These are phyloP conservation scores for Nipponia nippon DNA, from an alignment of 2,113 vertebrate genomes.

Conservation along the genomic window DNA sequence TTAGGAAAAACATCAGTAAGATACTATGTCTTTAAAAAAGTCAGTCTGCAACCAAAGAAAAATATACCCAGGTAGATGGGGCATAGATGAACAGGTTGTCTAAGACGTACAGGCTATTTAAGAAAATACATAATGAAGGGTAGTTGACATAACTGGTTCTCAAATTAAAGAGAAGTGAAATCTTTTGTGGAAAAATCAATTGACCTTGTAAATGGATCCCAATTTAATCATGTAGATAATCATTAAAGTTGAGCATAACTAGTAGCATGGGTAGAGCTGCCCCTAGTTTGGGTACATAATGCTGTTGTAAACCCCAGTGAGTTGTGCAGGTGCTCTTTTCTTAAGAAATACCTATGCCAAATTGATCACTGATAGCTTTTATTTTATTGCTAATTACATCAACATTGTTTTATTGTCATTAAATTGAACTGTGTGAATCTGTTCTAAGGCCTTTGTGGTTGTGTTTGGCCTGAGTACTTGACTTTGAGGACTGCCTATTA, in stretches of 20 bases:
- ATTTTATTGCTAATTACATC: background rate
- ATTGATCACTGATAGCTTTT: background rate
- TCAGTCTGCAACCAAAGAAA: background rate
- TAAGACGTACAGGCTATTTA: background rate
- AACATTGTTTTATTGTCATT: background rate
- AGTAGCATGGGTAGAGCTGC: background rate
- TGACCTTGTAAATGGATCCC: background rate
- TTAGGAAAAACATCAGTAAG: background rate
- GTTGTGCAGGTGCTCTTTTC: background rate
- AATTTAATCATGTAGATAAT: background rate
- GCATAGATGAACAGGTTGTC: background rate
- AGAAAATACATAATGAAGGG: background rate
- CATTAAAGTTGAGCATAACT: background rate
- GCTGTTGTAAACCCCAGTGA: background rate
- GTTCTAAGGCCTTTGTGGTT: background rate
- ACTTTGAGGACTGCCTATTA: background rate
- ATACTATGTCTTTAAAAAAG: background rate
- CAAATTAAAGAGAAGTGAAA: background rate
- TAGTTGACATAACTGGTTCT: background rate
- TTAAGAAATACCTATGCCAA: background rate
- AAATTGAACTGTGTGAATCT: background rate
- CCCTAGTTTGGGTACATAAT: background rate
- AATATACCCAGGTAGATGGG: background rate
- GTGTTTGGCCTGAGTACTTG: background rate
- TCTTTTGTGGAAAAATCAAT: background rate